Percentiles rank a stretch among this genome's conserved stretches.
These are phyloP conservation scores for Drosophila crucigera DNA, from an alignment of 2,888 invertebrate species.

Conservation along the genomic window DNA sequence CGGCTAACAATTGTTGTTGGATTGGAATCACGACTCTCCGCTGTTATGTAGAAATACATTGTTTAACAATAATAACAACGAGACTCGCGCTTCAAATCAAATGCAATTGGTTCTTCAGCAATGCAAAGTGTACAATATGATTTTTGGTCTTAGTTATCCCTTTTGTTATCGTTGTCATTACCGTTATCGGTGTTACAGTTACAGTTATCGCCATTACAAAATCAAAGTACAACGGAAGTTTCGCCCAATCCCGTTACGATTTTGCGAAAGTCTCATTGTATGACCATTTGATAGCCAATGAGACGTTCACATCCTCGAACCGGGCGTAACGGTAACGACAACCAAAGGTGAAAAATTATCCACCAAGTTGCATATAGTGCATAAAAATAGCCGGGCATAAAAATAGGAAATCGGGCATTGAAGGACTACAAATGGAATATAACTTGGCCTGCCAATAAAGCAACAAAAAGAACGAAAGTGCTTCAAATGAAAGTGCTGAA, in stretches of 20 bases:
- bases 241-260: neutral
- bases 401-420: neutral
- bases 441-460: neutral
- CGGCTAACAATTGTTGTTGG: constrained; percentile 31
- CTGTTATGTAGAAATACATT: neutral
- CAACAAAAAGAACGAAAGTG: neutral
- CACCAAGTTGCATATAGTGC: neutral
- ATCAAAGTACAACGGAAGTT: neutral
- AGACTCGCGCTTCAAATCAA: neutral
- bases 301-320: neutral
- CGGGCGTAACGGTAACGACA: neutral
- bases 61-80: neutral
- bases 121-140: neutral
- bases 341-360: neutral
- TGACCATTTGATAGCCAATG: neutral
- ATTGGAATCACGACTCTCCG: constrained; percentile 1
- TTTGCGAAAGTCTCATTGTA: neutral
- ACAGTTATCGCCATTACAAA: neutral
- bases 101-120: neutral
- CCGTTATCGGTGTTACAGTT: neutral
- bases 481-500: neutral
- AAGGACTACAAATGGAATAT: neutral
- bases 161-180: neutral
- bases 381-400: no score
- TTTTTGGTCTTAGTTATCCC: neutral